Base-by-base conservation (phyloP, 1,140 invertebrate genomes). In the Littorina saxatilis region DNA sequence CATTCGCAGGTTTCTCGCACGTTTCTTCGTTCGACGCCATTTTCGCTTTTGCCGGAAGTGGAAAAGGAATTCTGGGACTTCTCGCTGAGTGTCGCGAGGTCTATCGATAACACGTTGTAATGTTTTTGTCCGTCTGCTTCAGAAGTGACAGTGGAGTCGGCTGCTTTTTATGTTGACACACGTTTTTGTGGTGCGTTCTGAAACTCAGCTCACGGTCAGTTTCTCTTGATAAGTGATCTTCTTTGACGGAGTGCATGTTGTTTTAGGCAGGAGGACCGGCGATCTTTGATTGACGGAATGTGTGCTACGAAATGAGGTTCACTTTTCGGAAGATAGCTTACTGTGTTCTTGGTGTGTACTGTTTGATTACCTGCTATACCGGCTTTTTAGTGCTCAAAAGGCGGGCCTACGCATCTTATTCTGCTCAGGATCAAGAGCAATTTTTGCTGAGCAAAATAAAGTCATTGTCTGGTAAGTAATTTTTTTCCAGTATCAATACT, bases 361-460 rank as follows among this genome's bases (percentile, higher is more conserved):
- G 89, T 68, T 47, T 90, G 23, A 82, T 92, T 50, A 91, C 90
- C 9, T 92, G 89, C 72, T 92, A 91, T 80, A 91, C 91, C 1
- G 88, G 88, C 37, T 92, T 91, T 84, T 84, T 90, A 66, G 80
- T 92, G 63, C 77, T 91, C 17, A 85, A 83, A 55, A 85, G 87
- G 68, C 83, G 86, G 52, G 35, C 85, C 20, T 82, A 79, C 80
- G 74, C 66, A 79, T 83, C 72, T 40, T 83, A 80, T 77, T 77
- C 75, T 37, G 37, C 61, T 78, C 13, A 83, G 79, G 74, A 83
- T 73, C 83, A 86, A 80, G 79, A 83, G 20, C 50, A 47, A 40
- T 52, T 72, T 52, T 76, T 84, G 23, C 50, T 83, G 75, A 83
- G 82, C 78, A 86, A 83, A 81, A 84, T 84, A 23, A 83, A 84